Percentiles rank a stretch among this genome's conserved stretches.
These are phyloP conservation scores for Psix sp. DNA, from an alignment of 1,140 invertebrate species.

Conservation along the genomic window DNA sequence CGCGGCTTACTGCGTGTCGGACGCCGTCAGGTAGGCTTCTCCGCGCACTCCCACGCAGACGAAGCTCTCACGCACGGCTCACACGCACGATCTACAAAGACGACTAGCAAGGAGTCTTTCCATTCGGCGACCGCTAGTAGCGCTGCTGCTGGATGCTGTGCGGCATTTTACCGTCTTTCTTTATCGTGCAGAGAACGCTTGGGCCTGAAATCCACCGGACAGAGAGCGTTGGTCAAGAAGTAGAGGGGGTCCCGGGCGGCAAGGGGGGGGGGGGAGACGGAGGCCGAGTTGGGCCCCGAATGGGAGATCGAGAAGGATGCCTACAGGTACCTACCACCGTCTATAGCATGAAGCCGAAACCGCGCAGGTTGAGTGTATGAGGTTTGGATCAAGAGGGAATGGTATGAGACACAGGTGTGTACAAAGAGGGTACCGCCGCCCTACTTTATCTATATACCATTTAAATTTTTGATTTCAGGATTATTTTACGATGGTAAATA, in stretches of 20 bases:
- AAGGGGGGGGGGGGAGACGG: conserved; percentile 33
- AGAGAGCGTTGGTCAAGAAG: conserved; percentile 35
- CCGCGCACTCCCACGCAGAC: conserved; percentile 69
- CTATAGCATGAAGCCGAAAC: conserved; percentile 64
- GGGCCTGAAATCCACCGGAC: conserved; percentile 25
- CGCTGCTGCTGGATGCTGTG: conserved; percentile 77
- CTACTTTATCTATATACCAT: too few species aligned
- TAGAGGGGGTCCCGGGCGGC: conserved; percentile 28
- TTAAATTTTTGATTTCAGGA: too few species aligned
- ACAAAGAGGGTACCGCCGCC: conserved; percentile 57
- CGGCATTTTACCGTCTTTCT: conserved; percentile 60
- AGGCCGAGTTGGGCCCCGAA: conserved; percentile 16
- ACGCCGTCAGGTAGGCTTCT: conserved; percentile 76
- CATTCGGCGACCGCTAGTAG: conserved; percentile 75
- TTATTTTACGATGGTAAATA: too few species aligned
- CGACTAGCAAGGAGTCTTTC: conserved; percentile 67
- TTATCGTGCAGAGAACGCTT: conserved; percentile 24
- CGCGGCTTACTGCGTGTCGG: conserved; percentile 75
- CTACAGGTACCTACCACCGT: conserved; percentile 65
- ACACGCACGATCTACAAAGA: conserved; percentile 59
- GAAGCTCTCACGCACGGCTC: conserved; percentile 61
- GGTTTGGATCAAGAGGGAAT: conserved; percentile 67
- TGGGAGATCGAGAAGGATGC: conserved; percentile 46
- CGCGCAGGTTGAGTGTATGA: conserved; percentile 74
- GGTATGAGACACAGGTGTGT: conserved; percentile 72